Base-by-base conservation (phyloP, 2,888 invertebrate species). In the Clusia tigrina region DNA sequence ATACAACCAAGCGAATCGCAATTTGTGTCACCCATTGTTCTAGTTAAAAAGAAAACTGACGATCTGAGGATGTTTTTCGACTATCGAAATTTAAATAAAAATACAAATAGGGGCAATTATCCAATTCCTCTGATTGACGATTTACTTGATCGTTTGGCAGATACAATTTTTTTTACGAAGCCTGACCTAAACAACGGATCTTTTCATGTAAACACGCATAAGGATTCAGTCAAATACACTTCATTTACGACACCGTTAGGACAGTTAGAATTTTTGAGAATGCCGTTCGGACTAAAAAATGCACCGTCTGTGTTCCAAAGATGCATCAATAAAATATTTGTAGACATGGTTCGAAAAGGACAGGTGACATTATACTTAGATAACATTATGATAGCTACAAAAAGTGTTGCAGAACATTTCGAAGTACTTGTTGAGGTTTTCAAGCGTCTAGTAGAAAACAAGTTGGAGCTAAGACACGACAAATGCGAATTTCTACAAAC, bases 121-220 rank as follows among this genome's bases (percentile, higher is more conserved):
- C 65, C 67, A 1, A 12, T 67, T 1, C 66, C 63, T 2, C 20
- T 69, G n/a, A 67, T 66, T 10, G 64, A 69, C 5, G 66, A 63
- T 55, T 58, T 58, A 22, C 15, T 66, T 2, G 65, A 67, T 5
- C 22, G 48, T 5, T 52, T 69, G 18, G 54, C 54, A 1, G 64
- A 62, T 6, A 72, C 71, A 26, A 52, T 52, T 5, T 67, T 63
- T 51, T 71, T 70, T 48, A 63, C 65, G 2, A 20, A 65, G 3
- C 56, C 72, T 2, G 72, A 72, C 26, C 53, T 71, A 22, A 66
- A 60, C 38, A 63, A 65, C 26, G 70, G 69, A n/a, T 71, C 70
- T 52, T 60, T 68, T 48, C 70, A 70, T 18, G 61, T 71, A 5
- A 57, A 51, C 2, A 57, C 70, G 22, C 54, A 62, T 3, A 60